Evolutionary conservation across 2,113 vertebrate species (phyloP).

Genomic region (Melanocharis versteri): DNA sequence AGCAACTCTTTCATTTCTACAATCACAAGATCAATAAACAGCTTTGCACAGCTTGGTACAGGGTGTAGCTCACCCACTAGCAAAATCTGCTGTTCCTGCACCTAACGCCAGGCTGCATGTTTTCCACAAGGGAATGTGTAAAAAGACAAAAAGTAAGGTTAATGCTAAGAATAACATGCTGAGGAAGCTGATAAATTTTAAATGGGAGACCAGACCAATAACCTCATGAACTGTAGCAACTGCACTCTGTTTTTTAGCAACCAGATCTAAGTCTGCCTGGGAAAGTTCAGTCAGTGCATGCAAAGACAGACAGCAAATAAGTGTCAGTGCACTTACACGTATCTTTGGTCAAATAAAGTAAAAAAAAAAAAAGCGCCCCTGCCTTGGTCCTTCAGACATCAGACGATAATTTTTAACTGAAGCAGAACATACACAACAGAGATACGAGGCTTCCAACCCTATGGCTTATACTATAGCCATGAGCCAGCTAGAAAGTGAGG

Average conservation of each 20-base stretch:
- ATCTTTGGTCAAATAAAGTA: not conserved
- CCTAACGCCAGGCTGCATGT: fast-evolving
- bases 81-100: not conserved
- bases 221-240: not conserved
- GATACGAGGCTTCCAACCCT: not conserved
- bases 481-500: not conserved
- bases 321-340: not conserved
- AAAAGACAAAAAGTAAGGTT: not conserved
- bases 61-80: not conserved
- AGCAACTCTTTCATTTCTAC: not conserved
- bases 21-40: constrained; percentile 1
- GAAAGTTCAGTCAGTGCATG: not conserved
- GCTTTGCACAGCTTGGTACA: not conserved
- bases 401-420: not conserved
- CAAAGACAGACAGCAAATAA: not conserved
- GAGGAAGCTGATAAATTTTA: not conserved
- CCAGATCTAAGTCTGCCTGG: not conserved
- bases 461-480: not conserved
- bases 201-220: not conserved
- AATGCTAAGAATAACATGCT: not conserved
- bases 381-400: not conserved
- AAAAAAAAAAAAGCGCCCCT: not conserved
- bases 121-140: not conserved
- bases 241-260: not conserved
- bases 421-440: not conserved